Evolutionary conservation across 2,888 invertebrate species (phyloP).

Genomic region (Rhamnusium bicolor): DNA sequence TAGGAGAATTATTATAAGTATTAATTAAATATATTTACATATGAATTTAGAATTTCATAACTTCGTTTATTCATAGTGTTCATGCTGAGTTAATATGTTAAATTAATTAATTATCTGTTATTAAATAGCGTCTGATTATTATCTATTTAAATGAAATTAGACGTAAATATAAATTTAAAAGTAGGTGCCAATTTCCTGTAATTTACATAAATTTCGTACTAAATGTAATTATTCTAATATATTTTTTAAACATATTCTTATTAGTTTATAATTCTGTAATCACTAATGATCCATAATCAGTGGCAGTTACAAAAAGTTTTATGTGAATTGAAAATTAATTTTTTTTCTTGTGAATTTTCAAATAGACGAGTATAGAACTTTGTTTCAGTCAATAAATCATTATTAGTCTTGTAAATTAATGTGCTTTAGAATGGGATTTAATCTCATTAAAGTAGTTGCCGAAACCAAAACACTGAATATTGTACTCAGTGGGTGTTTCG

Average conservation of each 20-base stretch:
- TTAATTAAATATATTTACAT: constrained; percentile 2
- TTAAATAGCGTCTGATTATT: constrained; percentile 1
- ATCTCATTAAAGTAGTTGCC: no score
- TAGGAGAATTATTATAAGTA: background rate
- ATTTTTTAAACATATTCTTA: constrained; percentile 2
- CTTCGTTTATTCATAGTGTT: constrained; percentile 6
- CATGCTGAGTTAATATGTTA: constrained; percentile 10
- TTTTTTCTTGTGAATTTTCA: no score
- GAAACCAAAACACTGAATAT: no score
- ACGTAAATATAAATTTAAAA: constrained; percentile 4
- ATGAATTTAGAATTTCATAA: background rate
- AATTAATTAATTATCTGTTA: constrained; percentile 16
- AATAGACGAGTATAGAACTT: no score
- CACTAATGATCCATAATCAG: background rate
- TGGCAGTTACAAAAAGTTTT: no score
- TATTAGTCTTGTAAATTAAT: no score
- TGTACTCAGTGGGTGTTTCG: no score
- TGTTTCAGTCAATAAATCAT: no score
- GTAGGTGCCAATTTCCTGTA: constrained; percentile 4
- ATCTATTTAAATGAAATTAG: constrained; percentile 19
- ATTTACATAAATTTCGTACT: constrained; percentile 11
- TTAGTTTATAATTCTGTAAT: background rate
- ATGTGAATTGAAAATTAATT: no score
- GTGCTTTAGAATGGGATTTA: no score
- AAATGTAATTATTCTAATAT: background rate